A percentile compares a stretch with the other conserved stretches of the same genome.
phyloP scores from a whole-genome alignment of 2,888 invertebrate genomes.

The Nemoura dubitans region DNA sequence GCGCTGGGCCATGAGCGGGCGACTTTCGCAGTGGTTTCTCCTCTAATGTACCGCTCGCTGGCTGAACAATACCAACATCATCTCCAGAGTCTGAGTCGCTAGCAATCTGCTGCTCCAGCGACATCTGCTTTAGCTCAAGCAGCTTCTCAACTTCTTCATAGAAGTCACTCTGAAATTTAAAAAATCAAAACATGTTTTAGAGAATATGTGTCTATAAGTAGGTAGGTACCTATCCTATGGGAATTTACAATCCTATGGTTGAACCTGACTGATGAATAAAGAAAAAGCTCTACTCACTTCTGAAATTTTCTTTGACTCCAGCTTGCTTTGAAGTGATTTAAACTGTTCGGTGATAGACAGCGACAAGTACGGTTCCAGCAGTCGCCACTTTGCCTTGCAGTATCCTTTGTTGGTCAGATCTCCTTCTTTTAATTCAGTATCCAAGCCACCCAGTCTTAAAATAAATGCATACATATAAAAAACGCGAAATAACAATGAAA shows the following conservation, averaged over 20 bases:
- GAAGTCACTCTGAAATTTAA: conserved; percentile 50
- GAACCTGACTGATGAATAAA: neutral
- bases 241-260: neutral
- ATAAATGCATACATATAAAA: conserved; percentile 15
- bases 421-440: conserved; percentile 53
- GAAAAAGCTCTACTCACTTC: conserved; percentile 51
- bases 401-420: conserved; percentile 54
- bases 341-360: conserved; percentile 49
- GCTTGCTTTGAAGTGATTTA: conserved; percentile 50
- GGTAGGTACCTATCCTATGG: neutral
- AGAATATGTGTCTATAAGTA: neutral
- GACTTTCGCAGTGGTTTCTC: neutral
- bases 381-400: conserved; percentile 54
- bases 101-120: neutral
- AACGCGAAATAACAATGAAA: neutral
- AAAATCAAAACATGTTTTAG: conserved; percentile 8
- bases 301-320: conserved; percentile 51
- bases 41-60: neutral
- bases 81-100: neutral
- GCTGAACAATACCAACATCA: neutral
- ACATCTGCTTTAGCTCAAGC: conserved; percentile 46
- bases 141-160: conserved; percentile 49
- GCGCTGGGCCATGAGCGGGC: neutral
- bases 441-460: conserved; percentile 52
- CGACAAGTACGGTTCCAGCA: conserved; percentile 52